Base-by-base conservation (phyloP, 1,140 invertebrate species). In the Hylaeus volcanicus region DNA sequence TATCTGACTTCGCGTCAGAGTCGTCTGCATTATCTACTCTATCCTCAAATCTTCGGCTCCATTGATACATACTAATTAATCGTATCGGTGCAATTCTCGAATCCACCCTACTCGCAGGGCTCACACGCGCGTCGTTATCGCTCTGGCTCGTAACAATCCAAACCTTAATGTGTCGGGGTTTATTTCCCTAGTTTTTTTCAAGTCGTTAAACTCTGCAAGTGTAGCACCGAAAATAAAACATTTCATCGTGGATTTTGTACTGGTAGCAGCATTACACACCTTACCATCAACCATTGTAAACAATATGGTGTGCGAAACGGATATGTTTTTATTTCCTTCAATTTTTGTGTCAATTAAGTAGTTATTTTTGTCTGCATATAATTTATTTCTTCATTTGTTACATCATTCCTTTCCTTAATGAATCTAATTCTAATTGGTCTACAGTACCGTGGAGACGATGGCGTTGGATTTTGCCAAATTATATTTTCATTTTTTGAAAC, bases 391-490 rank as follows among this genome's bases (percentile, higher is more conserved):
- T 72, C 69, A 11, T 48, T 60, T 45, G 12, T 45, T n/a, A 61
- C 37, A 48, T 61, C 58, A 12, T 1, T 61, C 4, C 39, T 43
- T 61, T 73, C 58, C 8, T 73, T n/a, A 14, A 73, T 26, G 6
- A 73, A 73, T 51, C 15, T 6, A 48, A 73, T 48, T 26, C 43
- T 45, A 48, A 73, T 73, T 9, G 71, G 71, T 26, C 71, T 45
- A 6, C 71, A 73, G 15, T 61, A 73, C n/a, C 71, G 5, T 11
- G 71, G 56, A 12, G 71, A 73, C 45, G 71, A 48, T 37, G 71
- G 71, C n/a, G 14, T 14, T 12, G 56, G 41, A 61, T 73, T 73
- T 60, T 73, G 55, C 56, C 71, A 73, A 61, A 73, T 48, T 3
- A 61, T 8, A 51, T 73, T 73, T 48, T 48, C 8, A 0, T 5